These are phyloP conservation scores for Epinephelus malabaricus DNA, from an alignment of 2,797 vertebrate species.

Conservation along the genomic window DNA sequence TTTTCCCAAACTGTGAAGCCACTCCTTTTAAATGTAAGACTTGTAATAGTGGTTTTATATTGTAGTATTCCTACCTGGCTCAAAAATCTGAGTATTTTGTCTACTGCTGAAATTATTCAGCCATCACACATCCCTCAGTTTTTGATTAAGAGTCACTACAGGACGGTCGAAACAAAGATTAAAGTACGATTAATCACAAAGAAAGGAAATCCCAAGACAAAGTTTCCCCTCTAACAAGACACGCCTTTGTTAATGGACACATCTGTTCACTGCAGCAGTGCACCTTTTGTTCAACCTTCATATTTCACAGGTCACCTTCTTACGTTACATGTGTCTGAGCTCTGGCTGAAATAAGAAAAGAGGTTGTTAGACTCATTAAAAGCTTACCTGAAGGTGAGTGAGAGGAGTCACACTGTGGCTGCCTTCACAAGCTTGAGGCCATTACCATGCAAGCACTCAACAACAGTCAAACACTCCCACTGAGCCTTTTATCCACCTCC, in stretches of 20 bases:
- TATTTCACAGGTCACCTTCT: slow-evolving; percentile 41
- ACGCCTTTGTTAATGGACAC: slow-evolving; percentile 2
- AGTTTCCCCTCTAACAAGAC: slow-evolving; percentile 1
- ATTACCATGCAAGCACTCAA: slow-evolving; percentile 58
- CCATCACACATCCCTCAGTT: neutral
- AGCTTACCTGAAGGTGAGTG: slow-evolving; percentile 60
- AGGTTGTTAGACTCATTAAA: slow-evolving; percentile 69
- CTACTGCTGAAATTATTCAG: neutral
- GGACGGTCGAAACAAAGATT: neutral
- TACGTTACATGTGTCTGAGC: neutral
- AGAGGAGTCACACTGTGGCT: slow-evolving; percentile 45
- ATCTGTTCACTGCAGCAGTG: neutral
- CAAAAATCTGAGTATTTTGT: neutral
- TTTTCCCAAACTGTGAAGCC: too few species aligned
- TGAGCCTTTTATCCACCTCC: slow-evolving; percentile 40
- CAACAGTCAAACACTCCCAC: slow-evolving; percentile 47
- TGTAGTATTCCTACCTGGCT: too few species aligned
- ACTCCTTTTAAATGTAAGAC: too few species aligned
- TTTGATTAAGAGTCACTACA: neutral
- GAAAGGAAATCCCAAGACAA: slow-evolving; percentile 21
- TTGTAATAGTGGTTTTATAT: too few species aligned
- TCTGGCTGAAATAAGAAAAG: slow-evolving; percentile 43
- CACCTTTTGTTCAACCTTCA: slow-evolving; percentile 33
- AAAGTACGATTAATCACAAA: slow-evolving; percentile 19
- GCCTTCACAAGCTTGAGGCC: slow-evolving; percentile 42